phyloP scores from a whole-genome alignment of 2,888 invertebrate species.

The Drosophila recens region DNA sequence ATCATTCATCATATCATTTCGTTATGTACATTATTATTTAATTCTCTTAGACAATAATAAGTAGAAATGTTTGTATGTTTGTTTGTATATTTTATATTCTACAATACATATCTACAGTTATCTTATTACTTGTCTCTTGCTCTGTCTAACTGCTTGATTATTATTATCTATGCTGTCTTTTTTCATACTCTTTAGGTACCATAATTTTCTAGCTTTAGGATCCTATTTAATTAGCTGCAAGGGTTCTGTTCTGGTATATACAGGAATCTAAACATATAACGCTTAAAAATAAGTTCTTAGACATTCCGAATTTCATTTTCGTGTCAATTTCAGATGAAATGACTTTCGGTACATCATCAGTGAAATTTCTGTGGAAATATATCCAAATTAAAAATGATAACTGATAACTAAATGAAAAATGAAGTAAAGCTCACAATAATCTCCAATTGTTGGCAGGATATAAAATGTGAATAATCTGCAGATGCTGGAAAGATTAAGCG shows the following conservation, averaged over 20 bases:
- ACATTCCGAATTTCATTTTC: background rate
- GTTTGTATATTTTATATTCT: conserved; percentile 55
- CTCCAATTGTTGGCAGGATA: conserved; percentile 22
- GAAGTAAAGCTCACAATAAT: conserved; percentile 7
- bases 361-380: background rate
- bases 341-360: no score
- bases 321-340: background rate
- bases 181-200: conserved; percentile 71
- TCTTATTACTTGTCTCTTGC: conserved; percentile 43
- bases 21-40: conserved; percentile 64
- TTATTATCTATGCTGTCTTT: conserved; percentile 47
- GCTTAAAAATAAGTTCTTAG: conserved; percentile 6
- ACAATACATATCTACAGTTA: conserved; percentile 77
- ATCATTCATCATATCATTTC: conserved; percentile 58
- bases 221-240: conserved; percentile 51
- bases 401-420: conserved; percentile 9
- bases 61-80: conserved; percentile 38
- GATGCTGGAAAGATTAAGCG: conserved; percentile 19
- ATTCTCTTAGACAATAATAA: conserved; percentile 57
- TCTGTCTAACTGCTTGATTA: conserved; percentile 35
- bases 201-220: conserved; percentile 69
- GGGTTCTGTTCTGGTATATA: conserved; percentile 64
- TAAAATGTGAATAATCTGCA: conserved; percentile 16
- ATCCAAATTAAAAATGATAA: background rate
- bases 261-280: conserved; percentile 52